Percentiles rank a stretch among this genome's conserved stretches.
These are phyloP conservation scores for Liodrosophila aerea DNA, from an alignment of 2,888 invertebrate species.

Conservation along the genomic window DNA sequence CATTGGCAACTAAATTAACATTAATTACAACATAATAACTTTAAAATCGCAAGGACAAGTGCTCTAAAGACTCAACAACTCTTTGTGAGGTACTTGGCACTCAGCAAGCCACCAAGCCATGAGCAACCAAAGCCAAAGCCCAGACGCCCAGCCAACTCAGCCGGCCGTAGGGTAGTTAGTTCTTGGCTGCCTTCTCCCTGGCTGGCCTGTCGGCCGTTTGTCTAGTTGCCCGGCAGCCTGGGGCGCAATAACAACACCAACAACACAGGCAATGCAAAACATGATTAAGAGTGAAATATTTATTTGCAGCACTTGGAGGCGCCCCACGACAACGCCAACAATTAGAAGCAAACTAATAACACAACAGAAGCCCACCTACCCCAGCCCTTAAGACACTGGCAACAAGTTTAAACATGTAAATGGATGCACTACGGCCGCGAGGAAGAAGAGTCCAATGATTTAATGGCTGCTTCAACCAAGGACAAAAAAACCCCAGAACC, in stretches of 20 bases:
- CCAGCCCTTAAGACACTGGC: slow-evolving; percentile 30
- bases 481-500: background rate
- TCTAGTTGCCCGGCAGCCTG: slow-evolving; percentile 34
- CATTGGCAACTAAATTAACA: slow-evolving; percentile 62
- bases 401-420: slow-evolving; percentile 73
- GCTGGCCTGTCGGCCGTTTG: slow-evolving; percentile 31
- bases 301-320: slow-evolving; percentile 74
- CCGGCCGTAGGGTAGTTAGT: slow-evolving; percentile 34
- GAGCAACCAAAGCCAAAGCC: slow-evolving; percentile 11
- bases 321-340: slow-evolving; percentile 67
- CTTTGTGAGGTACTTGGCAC: slow-evolving; percentile 61
- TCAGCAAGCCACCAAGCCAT: slow-evolving; percentile 40
- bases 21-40: slow-evolving; percentile 74
- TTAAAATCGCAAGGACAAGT: slow-evolving; percentile 69
- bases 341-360: slow-evolving; percentile 64
- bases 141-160: slow-evolving; percentile 21
- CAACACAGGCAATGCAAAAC: slow-evolving; percentile 63
- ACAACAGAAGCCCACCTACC: slow-evolving; percentile 13
- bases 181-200: slow-evolving; percentile 33
- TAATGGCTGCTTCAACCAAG: slow-evolving; percentile 68
- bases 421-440: slow-evolving; percentile 47
- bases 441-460: slow-evolving; percentile 55
- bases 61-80: slow-evolving; percentile 65
- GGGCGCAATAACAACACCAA: slow-evolving; percentile 9
- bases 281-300: slow-evolving; percentile 76